Evolutionary conservation across 2,797 vertebrate species (phyloP).

Genomic region (Pterois miles): DNA sequence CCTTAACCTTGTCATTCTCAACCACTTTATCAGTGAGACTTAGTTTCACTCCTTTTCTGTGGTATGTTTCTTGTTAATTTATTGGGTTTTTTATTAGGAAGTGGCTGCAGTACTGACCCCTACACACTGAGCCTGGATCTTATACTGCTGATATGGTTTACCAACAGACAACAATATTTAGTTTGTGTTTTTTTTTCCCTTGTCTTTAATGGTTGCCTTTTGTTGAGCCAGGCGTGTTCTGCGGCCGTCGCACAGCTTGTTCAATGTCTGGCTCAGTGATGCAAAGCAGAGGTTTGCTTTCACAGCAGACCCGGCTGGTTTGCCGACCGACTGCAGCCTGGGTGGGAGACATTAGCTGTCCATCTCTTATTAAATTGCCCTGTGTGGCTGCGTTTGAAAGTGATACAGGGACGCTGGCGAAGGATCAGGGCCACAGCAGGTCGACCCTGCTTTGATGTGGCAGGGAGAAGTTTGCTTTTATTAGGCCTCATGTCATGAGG

Average conservation of each 20-base stretch:
- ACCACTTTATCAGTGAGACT: conserved; percentile 20
- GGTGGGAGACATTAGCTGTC: conserved; percentile 79
- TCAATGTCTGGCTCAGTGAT: conserved; percentile 52
- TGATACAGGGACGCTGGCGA: conserved; percentile 74
- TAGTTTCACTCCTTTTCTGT: conserved; percentile 25
- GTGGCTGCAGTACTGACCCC: conserved; percentile 46
- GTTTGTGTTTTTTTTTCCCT: conserved; percentile 23
- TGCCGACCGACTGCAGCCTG: conserved; percentile 48
- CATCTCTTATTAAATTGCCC: conserved; percentile 82
- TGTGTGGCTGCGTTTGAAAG: conserved; percentile 76
- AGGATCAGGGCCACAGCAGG: conserved; percentile 58
- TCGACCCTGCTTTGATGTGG: conserved; percentile 74
- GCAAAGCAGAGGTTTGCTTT: conserved; percentile 75
- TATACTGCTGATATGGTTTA: conserved; percentile 57
- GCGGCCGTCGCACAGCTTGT: conserved; percentile 24
- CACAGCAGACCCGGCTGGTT: conserved; percentile 55
- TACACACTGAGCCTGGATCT: conserved; percentile 21
- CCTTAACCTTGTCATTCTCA: conserved; percentile 22
- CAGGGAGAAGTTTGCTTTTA: conserved; percentile 70
- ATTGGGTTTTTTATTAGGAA: conserved; percentile 42
- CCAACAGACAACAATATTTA: conserved; percentile 48
- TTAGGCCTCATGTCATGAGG: conserved; percentile 69
- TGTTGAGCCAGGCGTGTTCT: conserved; percentile 23
- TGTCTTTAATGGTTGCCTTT: conserved; percentile 52
- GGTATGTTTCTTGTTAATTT: conserved; percentile 49